Base-by-base conservation (phyloP, 37 sponge, comb jelly and placozoan species). In the Dysidea cf. avara region DNA sequence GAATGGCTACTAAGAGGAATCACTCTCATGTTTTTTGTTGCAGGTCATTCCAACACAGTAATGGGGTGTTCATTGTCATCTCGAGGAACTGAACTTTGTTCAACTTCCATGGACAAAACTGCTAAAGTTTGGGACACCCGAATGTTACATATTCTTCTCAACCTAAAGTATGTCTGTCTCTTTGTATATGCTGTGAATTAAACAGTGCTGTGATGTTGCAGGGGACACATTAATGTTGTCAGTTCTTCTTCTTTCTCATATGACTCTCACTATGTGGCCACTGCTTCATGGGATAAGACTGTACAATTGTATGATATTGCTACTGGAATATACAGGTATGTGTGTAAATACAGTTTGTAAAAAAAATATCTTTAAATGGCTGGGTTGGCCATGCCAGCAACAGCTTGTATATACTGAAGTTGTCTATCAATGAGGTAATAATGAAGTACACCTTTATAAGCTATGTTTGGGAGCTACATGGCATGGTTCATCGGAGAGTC, bases 201-300 rank as follows among this genome's bases (percentile, higher is more conserved):
- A 43, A 12, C 7, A 43, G 46, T 43, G 46, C 5, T 43, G 46
- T 63, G 12, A 31, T 31, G 13, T 26, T 32, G 2, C 43, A 82
- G 83, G 24, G 77, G 70, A 39, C 84, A 69, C 39, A 81, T 24
- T n/a, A 73, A 83, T 31, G 48, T 64, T 22, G 77, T 83, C 9
- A 57, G 63, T 17, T 80, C 63, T 3, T 63, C 60, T n/a, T 56
- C 43, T 28, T 83, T 93, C 70, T 77, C 94, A 22, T 66, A 85
- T 32, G 72, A 89, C 36, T 68, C 70, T n/a, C 90, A 57, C 34
- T 66, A 30, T 14, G 69, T 93, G 31, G 68, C 71, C 43, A 85
- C 91, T 31, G 66, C 75, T 20, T 89, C 91, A 0, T 93, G 94
- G 94, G 94, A 93, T 70, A 93, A 80, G 49, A 67, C 68, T n/a